Evolutionary conservation across 2,888 invertebrate genomes (phyloP).

Genomic region (Cephus spinipes): DNA sequence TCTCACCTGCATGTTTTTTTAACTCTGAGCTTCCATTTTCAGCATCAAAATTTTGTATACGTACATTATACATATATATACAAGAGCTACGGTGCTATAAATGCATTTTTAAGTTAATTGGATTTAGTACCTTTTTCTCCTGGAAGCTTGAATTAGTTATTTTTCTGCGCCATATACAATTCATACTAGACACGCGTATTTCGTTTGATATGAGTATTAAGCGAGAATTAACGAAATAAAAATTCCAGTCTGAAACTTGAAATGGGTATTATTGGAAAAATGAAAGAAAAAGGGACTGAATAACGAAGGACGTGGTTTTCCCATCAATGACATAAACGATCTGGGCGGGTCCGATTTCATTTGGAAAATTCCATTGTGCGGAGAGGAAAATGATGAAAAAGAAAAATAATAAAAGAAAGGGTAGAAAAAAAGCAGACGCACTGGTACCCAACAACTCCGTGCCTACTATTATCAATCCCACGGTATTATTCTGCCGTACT

Average conservation of each 20-base stretch:
- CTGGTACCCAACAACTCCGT: background rate
- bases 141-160: background rate
- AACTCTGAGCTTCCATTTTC: background rate
- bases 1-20: background rate
- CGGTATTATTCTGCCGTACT: conserved; percentile 43
- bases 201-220: background rate
- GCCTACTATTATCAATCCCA: conserved; percentile 38
- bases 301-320: background rate
- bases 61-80: background rate
- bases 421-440: background rate
- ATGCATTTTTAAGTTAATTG: background rate
- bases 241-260: background rate
- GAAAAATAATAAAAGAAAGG: background rate
- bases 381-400: background rate
- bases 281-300: too few species aligned
- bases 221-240: background rate
- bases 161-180: background rate
- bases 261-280: background rate
- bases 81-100: background rate
- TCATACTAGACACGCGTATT: background rate
- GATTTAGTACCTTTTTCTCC: background rate
- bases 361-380: background rate
- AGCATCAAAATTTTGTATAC: background rate
- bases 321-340: background rate
- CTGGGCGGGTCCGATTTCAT: background rate